Base-by-base conservation (phyloP, 2,113 vertebrate species). In the Cichladusa arquata region DNA sequence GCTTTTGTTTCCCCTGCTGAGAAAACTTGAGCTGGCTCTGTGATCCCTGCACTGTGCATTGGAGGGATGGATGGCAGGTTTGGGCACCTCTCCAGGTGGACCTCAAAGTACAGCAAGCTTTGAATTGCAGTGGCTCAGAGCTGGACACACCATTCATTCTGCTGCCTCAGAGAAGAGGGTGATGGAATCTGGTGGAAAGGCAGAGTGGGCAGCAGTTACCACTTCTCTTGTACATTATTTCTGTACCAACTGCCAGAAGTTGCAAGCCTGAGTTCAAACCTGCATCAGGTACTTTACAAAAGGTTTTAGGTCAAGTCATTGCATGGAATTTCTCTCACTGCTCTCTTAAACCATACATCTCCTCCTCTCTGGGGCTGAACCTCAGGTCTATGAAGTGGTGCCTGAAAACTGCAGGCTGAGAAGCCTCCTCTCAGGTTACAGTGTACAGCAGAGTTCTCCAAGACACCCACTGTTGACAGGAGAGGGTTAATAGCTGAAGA, bases 111-210 rank as follows among this genome's bases (percentile, higher is more conserved):
- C 6, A 45, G 19, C 28, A 66, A 33, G 51, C 4, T 81, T 61
- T 81, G 47, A 50, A 50, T 18, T 57, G 10, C 47, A 45, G 28
- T 11, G 25, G 11, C 51, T 65, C 17, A 6, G 72, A 51, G 31
- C 19, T 50, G 45, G 38, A 57, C 8, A 25, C 28, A 25, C 14
- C 0, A 0, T 53, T 71, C 0, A 0, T 64, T 71, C n/a, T 85
- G 57, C 44, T 85, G 14, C 44, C 61, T 74, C 53, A 31, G 34
- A 0, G 1, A 67, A 47, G 36, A 58, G 16, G 12, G 4, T 54
- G 69, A 29, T 47, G 73, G n/a, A 56, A 9, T 42, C 57, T 36
- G 28, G 34, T 29, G 31, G n/a, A 51, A 58, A 79, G 48, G 42
- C 25, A 87, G 28, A 47, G 19, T 9, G 18, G 85, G 18, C 61